phyloP scores from a whole-genome alignment of 2,888 invertebrate genomes.

The Noctua fimbriata region DNA sequence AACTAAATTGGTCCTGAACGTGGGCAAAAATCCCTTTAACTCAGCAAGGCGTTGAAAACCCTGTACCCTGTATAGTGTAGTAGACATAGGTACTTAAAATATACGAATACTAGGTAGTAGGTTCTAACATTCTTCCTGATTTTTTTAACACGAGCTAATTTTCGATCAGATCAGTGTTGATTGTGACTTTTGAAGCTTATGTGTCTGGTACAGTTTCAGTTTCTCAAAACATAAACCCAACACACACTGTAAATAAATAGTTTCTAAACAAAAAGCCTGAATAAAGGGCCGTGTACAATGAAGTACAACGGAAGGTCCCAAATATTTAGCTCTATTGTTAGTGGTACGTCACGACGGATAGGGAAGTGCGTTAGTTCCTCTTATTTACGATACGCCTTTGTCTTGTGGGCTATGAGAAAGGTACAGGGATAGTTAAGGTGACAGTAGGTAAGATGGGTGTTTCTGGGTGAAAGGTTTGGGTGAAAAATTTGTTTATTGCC shows the following conservation, averaged over 20 bases:
- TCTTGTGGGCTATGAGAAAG: slow-evolving; percentile 43
- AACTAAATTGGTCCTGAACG: too few relatives aligned
- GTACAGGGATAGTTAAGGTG: slow-evolving; percentile 52
- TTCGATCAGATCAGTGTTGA: neutral
- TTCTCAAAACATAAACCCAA: neutral
- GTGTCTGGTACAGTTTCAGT: neutral
- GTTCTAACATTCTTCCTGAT: neutral
- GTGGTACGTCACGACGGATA: slow-evolving; percentile 68
- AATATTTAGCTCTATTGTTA: slow-evolving; percentile 66
- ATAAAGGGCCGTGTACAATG: slow-evolving; percentile 61
- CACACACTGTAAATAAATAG: slow-evolving; percentile 22
- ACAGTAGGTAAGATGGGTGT: slow-evolving; percentile 3
- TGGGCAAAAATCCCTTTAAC: too few relatives aligned
- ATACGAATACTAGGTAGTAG: neutral
- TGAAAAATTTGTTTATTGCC: slow-evolving; percentile 24
- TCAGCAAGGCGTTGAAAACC: too few relatives aligned
- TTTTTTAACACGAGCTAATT: neutral
- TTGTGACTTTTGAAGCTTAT: neutral
- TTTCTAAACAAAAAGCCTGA: slow-evolving; percentile 31
- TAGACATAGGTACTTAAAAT: neutral
- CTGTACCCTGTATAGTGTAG: too few relatives aligned
- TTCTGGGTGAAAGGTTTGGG: neutral
- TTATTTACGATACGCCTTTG: slow-evolving; percentile 69
- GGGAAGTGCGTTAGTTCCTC: slow-evolving; percentile 76
- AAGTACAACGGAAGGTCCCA: slow-evolving; percentile 67